Conservation (phyloP, 2,113 vertebrate species). For the Parus major region DNA sequence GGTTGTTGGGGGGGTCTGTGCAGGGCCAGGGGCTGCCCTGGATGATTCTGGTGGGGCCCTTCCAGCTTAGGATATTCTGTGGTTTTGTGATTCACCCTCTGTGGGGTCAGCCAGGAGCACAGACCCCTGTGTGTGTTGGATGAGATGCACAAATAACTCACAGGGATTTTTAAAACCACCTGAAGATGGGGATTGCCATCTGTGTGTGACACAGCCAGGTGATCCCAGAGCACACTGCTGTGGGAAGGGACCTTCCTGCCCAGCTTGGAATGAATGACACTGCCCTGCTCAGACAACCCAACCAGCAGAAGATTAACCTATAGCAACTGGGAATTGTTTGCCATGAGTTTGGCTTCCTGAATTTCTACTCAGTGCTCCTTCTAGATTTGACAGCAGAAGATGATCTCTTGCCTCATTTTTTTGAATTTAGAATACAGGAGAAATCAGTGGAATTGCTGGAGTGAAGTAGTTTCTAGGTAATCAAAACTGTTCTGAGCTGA, state of each 20-base stretch:
- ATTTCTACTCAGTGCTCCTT: neutral
- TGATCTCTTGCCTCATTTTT: neutral
- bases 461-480: neutral
- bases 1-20: neutral
- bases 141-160: neutral
- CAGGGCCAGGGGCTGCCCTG: fast-evolving
- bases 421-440: neutral
- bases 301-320: neutral
- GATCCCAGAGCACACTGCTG: neutral
- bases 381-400: neutral
- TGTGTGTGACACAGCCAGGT: neutral
- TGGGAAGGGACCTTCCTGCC: neutral
- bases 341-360: neutral
- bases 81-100: neutral
- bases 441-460: neutral
- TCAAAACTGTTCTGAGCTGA: neutral
- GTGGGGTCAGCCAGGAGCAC: neutral
- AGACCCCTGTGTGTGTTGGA: neutral
- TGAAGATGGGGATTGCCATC: neutral
- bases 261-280: too few relatives aligned
- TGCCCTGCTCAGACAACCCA: neutral
- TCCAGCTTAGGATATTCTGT: neutral
- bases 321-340: neutral
- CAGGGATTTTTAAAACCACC: neutral
- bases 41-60: fast-evolving